These are phyloP conservation scores for Apis dorsata DNA, from an alignment of 1,140 invertebrate species.

Conservation along the genomic window DNA sequence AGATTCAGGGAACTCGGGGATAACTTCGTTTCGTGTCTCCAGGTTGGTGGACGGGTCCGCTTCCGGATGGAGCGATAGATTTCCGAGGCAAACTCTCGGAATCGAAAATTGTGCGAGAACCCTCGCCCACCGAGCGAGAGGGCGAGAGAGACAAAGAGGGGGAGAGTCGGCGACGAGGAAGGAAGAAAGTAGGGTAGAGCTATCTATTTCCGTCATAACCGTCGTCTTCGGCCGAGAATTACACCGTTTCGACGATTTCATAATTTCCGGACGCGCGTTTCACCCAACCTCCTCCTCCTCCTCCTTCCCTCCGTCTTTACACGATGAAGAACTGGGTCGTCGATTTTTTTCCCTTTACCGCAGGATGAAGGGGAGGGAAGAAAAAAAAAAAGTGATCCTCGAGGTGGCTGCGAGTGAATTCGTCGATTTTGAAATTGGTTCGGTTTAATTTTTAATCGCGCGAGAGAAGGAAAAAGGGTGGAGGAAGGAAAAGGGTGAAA, in stretches of 20 bases:
- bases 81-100: conserved; percentile 52
- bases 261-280: conserved; percentile 39
- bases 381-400: background rate
- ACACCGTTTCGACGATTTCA: conserved; percentile 47
- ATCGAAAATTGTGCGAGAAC: conserved; percentile 46
- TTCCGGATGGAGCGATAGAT: conserved; percentile 53
- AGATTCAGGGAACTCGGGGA: conserved; percentile 42
- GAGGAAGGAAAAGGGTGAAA: background rate
- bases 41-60: conserved; percentile 32
- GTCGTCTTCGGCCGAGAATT: conserved; percentile 40
- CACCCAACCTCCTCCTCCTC: too few relatives aligned
- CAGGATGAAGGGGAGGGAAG: too few relatives aligned
- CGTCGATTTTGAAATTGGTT: background rate
- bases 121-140: background rate
- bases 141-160: background rate
- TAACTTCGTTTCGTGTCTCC: conserved; percentile 54
- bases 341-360: background rate
- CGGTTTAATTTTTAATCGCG: background rate
- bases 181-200: conserved; percentile 3
- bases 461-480: too few relatives aligned
- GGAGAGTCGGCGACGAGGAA: background rate
- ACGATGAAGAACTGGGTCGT: conserved; percentile 23
- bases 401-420: background rate
- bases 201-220: conserved; percentile 38
- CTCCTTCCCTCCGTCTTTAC: background rate